These are phyloP conservation scores for Dipodomys spectabilis DNA, from an alignment of 2,113 vertebrate species.

Conservation along the genomic window DNA sequence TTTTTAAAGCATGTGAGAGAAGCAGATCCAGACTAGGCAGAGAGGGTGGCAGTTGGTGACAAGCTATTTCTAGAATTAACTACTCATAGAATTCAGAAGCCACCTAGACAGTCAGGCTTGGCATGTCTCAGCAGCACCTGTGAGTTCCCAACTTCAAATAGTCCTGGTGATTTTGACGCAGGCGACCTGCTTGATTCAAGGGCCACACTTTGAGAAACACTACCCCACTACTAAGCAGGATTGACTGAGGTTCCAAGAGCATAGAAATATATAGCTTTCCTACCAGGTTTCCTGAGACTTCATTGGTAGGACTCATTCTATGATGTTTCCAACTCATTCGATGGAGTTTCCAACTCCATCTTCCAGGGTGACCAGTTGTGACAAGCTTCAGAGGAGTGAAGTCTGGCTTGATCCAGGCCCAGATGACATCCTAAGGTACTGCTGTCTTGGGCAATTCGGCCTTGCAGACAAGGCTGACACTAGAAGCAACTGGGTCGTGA, in stretches of 20 bases:
- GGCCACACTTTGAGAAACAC: not conserved
- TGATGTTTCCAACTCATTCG: not conserved
- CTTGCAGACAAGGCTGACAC: not conserved
- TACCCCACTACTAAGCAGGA: not conserved
- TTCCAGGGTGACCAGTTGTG: not conserved
- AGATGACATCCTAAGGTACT: not conserved
- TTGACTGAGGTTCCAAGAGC: not conserved
- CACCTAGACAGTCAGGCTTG: not conserved
- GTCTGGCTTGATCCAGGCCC: not conserved
- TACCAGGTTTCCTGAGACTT: not conserved
- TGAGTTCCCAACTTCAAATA: not conserved
- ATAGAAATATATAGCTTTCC: not conserved
- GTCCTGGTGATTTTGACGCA: not conserved
- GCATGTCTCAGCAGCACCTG: not conserved
- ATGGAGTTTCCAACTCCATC: not conserved
- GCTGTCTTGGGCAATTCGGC: not conserved
- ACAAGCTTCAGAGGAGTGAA: not conserved
- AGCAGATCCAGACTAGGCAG: not conserved
- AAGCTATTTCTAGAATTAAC: not conserved
- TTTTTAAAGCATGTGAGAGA: not conserved
- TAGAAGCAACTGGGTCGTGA: too few relatives aligned
- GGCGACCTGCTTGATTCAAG: not conserved
- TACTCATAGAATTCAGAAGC: not conserved
- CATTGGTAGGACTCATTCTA: not conserved
- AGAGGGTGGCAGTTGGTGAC: not conserved